phyloP scores from a whole-genome alignment of 2,113 vertebrate genomes.

The Cnemophilus loriae region DNA sequence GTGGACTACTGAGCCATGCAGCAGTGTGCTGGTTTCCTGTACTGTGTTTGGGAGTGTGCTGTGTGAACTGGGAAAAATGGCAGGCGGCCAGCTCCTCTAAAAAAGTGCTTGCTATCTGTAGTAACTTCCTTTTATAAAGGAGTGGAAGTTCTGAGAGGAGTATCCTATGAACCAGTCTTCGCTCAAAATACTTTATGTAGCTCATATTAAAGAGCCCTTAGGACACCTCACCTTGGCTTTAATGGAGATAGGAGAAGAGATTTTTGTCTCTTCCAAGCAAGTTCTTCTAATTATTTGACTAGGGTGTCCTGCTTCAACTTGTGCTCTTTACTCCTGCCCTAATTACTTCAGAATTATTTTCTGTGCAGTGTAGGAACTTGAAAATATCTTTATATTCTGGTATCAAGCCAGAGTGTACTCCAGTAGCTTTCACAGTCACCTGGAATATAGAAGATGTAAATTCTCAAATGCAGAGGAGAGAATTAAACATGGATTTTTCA shows the following conservation, averaged over 20 bases:
- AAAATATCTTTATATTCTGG: not conserved
- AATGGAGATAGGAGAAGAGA: not conserved
- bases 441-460: not conserved
- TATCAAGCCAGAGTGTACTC: not conserved
- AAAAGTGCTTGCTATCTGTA: not conserved
- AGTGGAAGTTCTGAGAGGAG: not conserved
- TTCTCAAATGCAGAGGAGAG: not conserved
- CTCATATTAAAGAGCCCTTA: not conserved
- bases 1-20: not conserved
- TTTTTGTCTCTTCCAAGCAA: not conserved
- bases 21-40: not conserved
- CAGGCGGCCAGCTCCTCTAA: not conserved
- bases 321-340: not conserved
- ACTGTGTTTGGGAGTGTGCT: not conserved
- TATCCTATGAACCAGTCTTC: not conserved
- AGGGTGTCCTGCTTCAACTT: not conserved
- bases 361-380: not conserved
- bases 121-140: not conserved
- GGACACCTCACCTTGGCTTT: not conserved
- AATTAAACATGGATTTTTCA: not conserved
- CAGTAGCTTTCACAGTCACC: not conserved
- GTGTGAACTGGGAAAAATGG: not conserved
- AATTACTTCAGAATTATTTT: constrained; percentile 24
- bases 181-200: not conserved
- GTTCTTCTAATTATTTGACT: not conserved